Base-by-base conservation (phyloP, 1,140 invertebrate genomes). In the Stegodyphus mimosarum region DNA sequence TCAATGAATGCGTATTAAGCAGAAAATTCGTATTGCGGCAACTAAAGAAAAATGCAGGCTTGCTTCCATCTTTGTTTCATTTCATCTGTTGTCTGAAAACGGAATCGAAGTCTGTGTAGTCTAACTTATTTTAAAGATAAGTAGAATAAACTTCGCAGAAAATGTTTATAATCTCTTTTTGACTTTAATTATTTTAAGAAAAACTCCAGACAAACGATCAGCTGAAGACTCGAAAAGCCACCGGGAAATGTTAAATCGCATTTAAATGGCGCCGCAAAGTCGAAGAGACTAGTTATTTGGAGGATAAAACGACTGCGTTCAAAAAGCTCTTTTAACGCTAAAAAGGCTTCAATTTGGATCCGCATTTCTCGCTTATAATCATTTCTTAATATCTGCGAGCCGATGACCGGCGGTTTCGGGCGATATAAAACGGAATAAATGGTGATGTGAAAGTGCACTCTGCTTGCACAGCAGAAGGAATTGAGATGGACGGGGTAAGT, bases 351-450 rank as follows among this genome's bases (percentile, higher is more conserved):
- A 50, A 64, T 64, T 51, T 48, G 11, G 55, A 50, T 66, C 49
- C 53, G 18, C 7, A 66, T 64, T 76, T 50, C 60, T 64, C 60
- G 15, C 74, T 76, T 60, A 76, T 76, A 76, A 76, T 66, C 52
- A 76, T 76, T 76, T 66, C 74, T 64, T 64, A 76, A 76, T 76
- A 66, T 64, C 60, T 53, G 4, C 72, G 7, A 7, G 7, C 10
- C 18, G 52, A 11, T 5, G 48, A n/a, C 50, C 13, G 73, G 9
- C 55, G 5, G 55, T 15, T 9, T 60, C 73, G 18, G 33, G 13
- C 74, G 53, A 15, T 63, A 17, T 63, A 48, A 75, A 60, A 48
- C 18, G 48, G 52, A 76, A 76, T 76, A 76, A 76, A 76, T 63
- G 53, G 48, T 10, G 60, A 48, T 66, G 48, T 48, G 55, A 74